phyloP scores from a whole-genome alignment of 2,113 vertebrate species.

The Halichoerus grypus region DNA sequence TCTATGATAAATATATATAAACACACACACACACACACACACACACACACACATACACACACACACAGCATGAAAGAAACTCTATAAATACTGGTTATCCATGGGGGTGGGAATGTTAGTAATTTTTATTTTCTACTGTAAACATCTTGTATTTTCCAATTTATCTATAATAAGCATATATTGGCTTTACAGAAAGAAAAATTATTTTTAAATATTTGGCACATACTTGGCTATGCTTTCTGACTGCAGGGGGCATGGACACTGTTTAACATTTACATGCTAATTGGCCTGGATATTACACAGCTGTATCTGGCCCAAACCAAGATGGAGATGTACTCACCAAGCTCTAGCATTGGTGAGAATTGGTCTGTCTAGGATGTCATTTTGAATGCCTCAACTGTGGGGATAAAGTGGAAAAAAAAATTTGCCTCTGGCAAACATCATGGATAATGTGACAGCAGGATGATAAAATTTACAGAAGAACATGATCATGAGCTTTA shows the following conservation, averaged over 20 bases:
- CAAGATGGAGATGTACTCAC: neutral
- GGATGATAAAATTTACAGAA: conserved; percentile 19
- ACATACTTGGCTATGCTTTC: neutral
- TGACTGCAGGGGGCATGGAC: neutral
- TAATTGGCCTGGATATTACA: neutral
- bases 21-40: neutral
- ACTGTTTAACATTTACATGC: neutral
- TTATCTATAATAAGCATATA: neutral
- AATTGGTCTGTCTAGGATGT: neutral
- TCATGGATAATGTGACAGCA: neutral
- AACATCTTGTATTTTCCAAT: neutral
- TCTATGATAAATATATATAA: neutral
- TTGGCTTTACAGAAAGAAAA: neutral
- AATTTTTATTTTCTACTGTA: conserved; percentile 8
- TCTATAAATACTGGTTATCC: neutral
- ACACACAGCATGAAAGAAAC: neutral
- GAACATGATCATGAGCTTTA: neutral
- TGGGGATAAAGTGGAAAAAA: neutral
- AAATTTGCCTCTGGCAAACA: neutral
- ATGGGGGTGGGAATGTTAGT: neutral
- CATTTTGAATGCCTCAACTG: conserved; percentile 27
- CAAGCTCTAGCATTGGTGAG: neutral
- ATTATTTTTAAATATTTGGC: conserved; percentile 17
- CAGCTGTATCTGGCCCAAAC: neutral
- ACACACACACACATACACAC: neutral